Conservation (phyloP, 2,797 vertebrate genomes). For the Chiropotes sagulatus region DNA sequence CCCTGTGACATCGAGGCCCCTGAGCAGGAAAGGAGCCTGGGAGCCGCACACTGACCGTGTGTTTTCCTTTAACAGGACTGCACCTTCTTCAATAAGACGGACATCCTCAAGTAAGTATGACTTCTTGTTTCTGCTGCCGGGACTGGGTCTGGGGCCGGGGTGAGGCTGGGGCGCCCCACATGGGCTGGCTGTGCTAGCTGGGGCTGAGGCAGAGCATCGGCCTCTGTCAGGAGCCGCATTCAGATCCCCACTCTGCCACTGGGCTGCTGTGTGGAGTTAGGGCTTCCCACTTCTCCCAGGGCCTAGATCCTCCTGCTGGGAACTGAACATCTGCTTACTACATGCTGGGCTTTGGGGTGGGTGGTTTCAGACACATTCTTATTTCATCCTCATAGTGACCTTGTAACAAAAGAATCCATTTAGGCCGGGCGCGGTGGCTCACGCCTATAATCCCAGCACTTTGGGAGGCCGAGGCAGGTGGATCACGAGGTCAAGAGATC, state of each 20-base stretch:
- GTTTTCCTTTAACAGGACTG: constrained; percentile 91
- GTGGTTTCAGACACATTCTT: neutral
- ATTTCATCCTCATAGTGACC: neutral
- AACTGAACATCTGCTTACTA: accelerated
- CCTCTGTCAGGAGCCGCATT: neutral
- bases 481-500: too few species aligned
- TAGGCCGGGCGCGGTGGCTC: too few species aligned
- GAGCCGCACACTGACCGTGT: neutral
- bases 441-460: too few species aligned
- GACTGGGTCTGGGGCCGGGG: neutral
- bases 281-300: accelerated
- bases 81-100: constrained; percentile 98
- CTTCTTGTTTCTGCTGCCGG: neutral
- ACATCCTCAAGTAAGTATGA: constrained; percentile 96
- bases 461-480: too few species aligned
- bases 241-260: neutral
- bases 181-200: too few species aligned
- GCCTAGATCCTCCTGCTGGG: neutral
- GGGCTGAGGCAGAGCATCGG: neutral
- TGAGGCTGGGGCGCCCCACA: accelerated
- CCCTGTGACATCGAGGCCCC: neutral
- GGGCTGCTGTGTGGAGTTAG: neutral
- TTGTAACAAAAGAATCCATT: neutral
- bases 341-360: neutral
- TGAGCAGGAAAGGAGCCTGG: neutral